Evolutionary conservation across 2,113 vertebrate genomes (phyloP), one percentile per base, ranked within the genome.

Genomic region (Gymnocephalus cernua): DNA sequence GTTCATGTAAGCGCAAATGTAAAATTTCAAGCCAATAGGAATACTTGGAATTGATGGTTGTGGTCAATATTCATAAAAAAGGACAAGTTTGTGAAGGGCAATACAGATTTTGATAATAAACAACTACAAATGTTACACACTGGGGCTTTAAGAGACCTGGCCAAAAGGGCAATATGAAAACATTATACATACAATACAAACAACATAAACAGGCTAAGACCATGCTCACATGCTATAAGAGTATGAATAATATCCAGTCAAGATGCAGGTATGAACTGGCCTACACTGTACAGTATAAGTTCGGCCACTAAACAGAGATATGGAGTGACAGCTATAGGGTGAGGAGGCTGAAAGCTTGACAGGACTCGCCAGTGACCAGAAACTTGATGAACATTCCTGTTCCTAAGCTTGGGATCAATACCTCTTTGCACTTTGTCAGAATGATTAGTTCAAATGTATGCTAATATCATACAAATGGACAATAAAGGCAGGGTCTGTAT

Each of bases 351-450:
- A 41, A 41, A 41, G 64, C 74, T 59, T 77, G 68, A 71, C 59
- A 29, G 48, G 56, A 72, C 57, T 73, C 11, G 3, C 32, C 56
- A 77, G 57, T 59, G 75, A 71, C 54, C 71, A 41, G 61, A 78
- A 82, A 63, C 70, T 64, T 16, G 54, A 62, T 51, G 44, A 61
- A 51, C 25, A 63, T n/a, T 69, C 27, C 27, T 71, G 45, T 78
- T n/a, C n/a, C n/a, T n/a, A 74, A 74, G 32, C 27, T 45, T 16
- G 10, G 21, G 78, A 88, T 87, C 80, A 66, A 82, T 89, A 75
- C 16, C 14, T 10, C 51, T 48, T 32, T 82, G 48, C 54, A 19
- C 6, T 58, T 69, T 14, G 21, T 18, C 62, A 66, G 29, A 80
- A 44, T 62, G 59, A 65, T 62, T 13, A 13, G 35, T 45, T 56